Evolutionary conservation across 2,888 invertebrate species (phyloP), one percentile per base, ranked within the genome.

Genomic region (Drosophila parthenogenetica): DNA sequence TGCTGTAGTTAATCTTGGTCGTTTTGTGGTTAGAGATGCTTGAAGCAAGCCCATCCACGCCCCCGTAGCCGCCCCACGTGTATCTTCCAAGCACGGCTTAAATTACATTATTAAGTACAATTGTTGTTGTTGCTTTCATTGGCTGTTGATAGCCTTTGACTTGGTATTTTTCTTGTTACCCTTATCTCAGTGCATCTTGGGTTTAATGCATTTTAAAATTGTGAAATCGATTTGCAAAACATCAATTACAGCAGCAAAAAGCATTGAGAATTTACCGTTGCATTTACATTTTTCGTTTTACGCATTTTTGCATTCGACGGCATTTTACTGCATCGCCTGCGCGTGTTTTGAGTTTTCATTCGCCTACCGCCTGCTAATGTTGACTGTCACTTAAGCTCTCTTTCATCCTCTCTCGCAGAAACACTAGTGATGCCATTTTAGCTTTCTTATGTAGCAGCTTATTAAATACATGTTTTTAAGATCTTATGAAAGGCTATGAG

Each of bases 1-100:
- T 65, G 50, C 65, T 67, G 46, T 29, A 62, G 35, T 51, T 51
- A 69, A 55, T 65, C 71, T 58, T 74, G 78, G 60, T 69, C 74
- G 63, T 69, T 86, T 88, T 83, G 87, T 83, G 82, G 82, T 88
- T 86, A 83, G 68, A 83, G 66, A 71, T 69, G 74, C 81, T 71
- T 66, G 29, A 37, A 32, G 13, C n/a, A 29, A 45, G 8, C 37
- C 17, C 29, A 22, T 5, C 19, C 16, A 11, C 25, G 29, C 17
- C 42, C 17, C 42, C n/a, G 7, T 5, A 35, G 35, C 32, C 5
- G 14, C 46, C 54, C 64, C 79, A 79, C 81, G 73, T 77, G 65
- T 46, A 53, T 64, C 50, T 62, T 22, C 22, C 53, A 51, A 64
- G 49, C 37, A 43, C 61, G 42, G 66, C 74, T 77, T 65, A 50